Conservation (phyloP, 2,113 vertebrate species). For the Bothrops jararaca region DNA sequence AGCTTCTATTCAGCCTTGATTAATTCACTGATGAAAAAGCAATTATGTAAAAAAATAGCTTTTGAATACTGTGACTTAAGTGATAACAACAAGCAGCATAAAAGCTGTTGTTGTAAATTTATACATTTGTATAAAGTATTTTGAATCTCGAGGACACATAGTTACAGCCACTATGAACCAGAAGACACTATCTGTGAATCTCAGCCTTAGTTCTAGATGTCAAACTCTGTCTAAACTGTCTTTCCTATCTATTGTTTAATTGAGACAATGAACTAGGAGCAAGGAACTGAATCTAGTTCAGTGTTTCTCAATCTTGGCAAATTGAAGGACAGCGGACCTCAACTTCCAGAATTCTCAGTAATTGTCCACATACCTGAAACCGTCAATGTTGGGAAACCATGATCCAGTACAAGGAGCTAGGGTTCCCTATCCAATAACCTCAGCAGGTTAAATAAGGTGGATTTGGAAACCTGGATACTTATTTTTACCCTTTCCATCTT, state of each 20-base stretch:
- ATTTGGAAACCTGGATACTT: neutral
- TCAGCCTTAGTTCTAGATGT: neutral
- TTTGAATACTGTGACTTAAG: neutral
- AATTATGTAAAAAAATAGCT: neutral
- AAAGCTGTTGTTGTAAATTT: neutral
- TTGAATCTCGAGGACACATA: neutral
- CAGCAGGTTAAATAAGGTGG: neutral
- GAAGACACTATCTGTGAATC: neutral
- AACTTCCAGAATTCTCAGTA: neutral
- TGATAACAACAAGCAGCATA: neutral
- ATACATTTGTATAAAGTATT: neutral
- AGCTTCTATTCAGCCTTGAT: neutral
- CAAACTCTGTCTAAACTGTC: neutral
- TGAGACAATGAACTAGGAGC: neutral
- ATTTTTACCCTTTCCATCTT: neutral
- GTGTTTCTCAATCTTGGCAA: neutral
- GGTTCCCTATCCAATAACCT: neutral
- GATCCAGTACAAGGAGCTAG: neutral
- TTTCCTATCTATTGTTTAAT: neutral
- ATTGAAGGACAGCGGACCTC: neutral
- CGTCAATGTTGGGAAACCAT: neutral
- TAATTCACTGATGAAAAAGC: neutral
- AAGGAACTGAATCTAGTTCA: neutral
- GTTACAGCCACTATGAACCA: neutral
- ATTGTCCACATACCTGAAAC: neutral